Evolutionary conservation across 2,888 invertebrate genomes (phyloP).

Genomic region (Nesidiocoris tenuis): DNA sequence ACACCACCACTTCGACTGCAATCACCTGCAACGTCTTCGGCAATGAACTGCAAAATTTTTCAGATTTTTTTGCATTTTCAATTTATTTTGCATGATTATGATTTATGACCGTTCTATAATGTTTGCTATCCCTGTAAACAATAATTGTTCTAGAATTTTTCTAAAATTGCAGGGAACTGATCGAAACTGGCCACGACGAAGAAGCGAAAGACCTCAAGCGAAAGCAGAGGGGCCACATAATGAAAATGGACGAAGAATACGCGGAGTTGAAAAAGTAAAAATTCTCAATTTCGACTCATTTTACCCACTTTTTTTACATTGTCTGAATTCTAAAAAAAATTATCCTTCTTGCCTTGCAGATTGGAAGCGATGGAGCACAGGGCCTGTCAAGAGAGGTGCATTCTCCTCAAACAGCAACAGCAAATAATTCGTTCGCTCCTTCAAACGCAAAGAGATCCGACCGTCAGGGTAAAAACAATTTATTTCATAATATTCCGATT

Average conservation of each 20-base stretch:
- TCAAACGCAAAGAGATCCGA: conserved; percentile 54
- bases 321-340: no score
- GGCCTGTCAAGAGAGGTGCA: conserved; percentile 59
- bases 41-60: no score
- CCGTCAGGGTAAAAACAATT: conserved; percentile 9
- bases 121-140: no score
- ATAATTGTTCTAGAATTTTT: no score
- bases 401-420: conserved; percentile 58
- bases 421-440: conserved; percentile 60
- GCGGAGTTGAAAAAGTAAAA: conserved; percentile 57
- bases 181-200: conserved; percentile 60
- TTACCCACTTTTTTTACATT: no score
- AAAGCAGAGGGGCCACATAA: conserved; percentile 65
- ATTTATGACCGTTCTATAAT: no score
- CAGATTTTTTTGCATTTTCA: no score
- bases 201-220: conserved; percentile 64
- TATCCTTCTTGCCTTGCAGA: conserved; percentile 53
- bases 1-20: no score
- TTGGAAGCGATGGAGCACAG: conserved; percentile 60
- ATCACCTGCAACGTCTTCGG: no score
- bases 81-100: no score
- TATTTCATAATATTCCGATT: background rate
- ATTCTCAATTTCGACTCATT: background rate
- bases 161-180: conserved; percentile 58
- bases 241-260: conserved; percentile 67